Evolutionary conservation across 92 coral and sea anemone genomes (phyloP).

Genomic region (Palythoa caribaeorum): DNA sequence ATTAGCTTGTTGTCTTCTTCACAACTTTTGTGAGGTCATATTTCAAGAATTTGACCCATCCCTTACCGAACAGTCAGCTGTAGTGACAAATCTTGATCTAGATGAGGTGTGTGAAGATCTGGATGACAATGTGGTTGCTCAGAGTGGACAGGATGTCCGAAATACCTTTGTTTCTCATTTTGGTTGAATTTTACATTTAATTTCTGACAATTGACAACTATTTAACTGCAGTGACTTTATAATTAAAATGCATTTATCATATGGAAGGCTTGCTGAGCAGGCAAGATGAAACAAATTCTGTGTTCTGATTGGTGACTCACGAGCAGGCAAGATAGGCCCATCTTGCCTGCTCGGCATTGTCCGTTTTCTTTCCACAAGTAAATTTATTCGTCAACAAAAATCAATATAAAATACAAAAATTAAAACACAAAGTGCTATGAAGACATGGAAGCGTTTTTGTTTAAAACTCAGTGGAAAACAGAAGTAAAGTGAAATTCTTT

Average conservation of each 20-base stretch:
- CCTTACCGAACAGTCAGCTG: no score
- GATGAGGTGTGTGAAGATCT: no score
- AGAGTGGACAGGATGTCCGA: conserved; percentile 6
- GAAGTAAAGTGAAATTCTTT: no score
- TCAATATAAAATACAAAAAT: not conserved
- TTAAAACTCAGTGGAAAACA: not conserved
- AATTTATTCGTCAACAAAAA: no score
- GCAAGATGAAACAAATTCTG: no score
- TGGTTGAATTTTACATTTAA: conserved; percentile 16
- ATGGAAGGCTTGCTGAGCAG: no score
- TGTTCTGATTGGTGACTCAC: no score
- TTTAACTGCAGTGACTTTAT: not conserved
- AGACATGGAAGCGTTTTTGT: not conserved
- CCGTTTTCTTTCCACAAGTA: no score
- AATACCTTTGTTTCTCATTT: conserved; percentile 1
- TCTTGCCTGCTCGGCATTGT: no score
- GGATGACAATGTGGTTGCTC: not conserved
- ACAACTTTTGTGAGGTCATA: conserved; percentile 8
- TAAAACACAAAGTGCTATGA: no score
- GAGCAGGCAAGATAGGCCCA: no score
- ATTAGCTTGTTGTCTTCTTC: conserved; percentile 10
- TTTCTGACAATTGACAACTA: conserved; percentile 7
- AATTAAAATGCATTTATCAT: not conserved
- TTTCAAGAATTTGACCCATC: conserved; percentile 1
- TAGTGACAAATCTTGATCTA: not conserved